Evolutionary conservation across 2,888 invertebrate species (phyloP).

Genomic region (Drosophila maculinotata): DNA sequence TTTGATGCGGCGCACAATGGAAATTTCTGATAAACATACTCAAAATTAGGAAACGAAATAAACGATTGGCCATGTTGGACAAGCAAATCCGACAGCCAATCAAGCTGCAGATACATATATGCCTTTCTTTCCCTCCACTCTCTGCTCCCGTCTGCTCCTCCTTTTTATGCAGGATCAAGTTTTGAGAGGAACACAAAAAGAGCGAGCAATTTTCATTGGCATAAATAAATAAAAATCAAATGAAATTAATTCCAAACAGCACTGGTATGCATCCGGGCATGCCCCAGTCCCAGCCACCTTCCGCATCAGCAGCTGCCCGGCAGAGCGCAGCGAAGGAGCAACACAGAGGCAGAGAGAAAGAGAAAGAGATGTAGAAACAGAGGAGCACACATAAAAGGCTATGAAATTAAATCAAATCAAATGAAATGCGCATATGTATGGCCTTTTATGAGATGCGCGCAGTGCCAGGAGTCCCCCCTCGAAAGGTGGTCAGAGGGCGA

Average conservation of each 20-base stretch:
- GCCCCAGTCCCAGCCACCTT: constrained; percentile 2
- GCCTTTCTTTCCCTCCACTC: background rate
- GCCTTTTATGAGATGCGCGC: constrained; percentile 63
- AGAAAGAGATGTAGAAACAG: background rate
- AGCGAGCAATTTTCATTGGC: constrained; percentile 49
- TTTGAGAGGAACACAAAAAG: constrained; percentile 1
- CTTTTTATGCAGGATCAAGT: constrained; percentile 3
- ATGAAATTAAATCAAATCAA: constrained; percentile 80
- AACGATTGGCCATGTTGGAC: background rate
- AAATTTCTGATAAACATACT: background rate
- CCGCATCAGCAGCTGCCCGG: constrained; percentile 32
- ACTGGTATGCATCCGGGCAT: constrained; percentile 21
- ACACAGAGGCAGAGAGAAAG: background rate
- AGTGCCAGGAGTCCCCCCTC: too few relatives aligned
- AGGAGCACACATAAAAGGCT: constrained; percentile 60
- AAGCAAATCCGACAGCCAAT: background rate
- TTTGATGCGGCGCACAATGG: too few relatives aligned
- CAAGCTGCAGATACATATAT: background rate
- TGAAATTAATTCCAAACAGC: constrained; percentile 69
- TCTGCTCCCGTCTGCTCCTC: background rate
- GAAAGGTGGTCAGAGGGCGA: too few relatives aligned
- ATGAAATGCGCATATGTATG: constrained; percentile 77
- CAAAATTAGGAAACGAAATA: background rate
- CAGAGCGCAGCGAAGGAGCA: constrained; percentile 47
- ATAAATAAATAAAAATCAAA: constrained; percentile 79